Conservation (phyloP, 2,797 vertebrate species). For the Craterocephalus amniculus region DNA sequence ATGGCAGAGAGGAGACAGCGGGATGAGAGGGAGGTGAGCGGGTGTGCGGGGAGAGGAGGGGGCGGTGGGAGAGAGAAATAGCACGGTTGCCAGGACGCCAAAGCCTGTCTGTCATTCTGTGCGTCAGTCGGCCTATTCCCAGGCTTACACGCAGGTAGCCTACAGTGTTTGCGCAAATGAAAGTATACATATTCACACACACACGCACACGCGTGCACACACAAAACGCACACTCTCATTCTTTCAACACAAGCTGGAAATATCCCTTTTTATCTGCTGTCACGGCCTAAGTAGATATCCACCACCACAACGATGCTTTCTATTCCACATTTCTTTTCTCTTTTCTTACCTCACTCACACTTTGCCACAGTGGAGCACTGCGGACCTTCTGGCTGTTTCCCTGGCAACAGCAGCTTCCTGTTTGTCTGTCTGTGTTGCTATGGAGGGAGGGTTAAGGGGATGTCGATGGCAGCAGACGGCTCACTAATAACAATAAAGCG, state of each 20-base stretch:
- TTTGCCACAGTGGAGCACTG: conserved; percentile 64
- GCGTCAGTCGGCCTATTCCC: conserved; percentile 83
- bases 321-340: conserved; percentile 52
- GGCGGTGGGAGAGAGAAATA: conserved; percentile 51
- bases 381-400: conserved; percentile 79
- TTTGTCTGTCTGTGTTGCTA: conserved; percentile 79
- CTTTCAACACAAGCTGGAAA: conserved; percentile 46
- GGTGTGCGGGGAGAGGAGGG: conserved; percentile 46
- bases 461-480: conserved; percentile 4
- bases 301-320: conserved; percentile 60
- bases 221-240: conserved; percentile 51
- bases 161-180: conserved; percentile 66
- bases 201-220: not conserved
- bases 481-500: conserved; percentile 42
- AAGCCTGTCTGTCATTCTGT: conserved; percentile 78
- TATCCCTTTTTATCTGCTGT: conserved; percentile 58
- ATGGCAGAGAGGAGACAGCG: conserved; percentile 52
- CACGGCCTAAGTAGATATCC: conserved; percentile 79
- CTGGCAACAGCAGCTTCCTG: conserved; percentile 86
- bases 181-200: conserved; percentile 25
- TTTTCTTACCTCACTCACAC: conserved; percentile 74
- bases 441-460: conserved; percentile 46
- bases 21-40: conserved; percentile 60
- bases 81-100: conserved; percentile 76
- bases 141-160: conserved; percentile 76